Percentiles rank a stretch among this genome's conserved stretches.
These are phyloP conservation scores for Leptosomus discolor DNA, from an alignment of 2,113 vertebrate genomes.

Conservation along the genomic window DNA sequence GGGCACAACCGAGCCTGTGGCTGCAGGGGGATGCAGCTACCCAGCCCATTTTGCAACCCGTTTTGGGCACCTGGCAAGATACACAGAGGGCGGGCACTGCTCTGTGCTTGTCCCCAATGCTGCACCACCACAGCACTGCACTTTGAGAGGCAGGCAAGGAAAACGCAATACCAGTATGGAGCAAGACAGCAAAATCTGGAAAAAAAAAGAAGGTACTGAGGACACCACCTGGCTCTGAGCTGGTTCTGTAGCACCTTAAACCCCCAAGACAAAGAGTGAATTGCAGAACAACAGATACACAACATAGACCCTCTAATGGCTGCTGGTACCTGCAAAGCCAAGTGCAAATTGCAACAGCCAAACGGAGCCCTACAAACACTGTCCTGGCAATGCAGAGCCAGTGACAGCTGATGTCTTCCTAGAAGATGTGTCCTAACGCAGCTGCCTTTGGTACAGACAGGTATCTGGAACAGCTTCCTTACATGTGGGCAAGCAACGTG, in stretches of 20 bases:
- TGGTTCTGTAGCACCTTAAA: not conserved
- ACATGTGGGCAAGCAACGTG: not conserved
- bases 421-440: not conserved
- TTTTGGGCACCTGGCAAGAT: not conserved
- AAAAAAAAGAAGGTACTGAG: not conserved
- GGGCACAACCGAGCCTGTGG: rapidly evolving
- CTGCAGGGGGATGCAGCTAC: not conserved
- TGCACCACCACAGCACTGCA: not conserved
- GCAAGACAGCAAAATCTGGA: not conserved
- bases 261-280: not conserved
- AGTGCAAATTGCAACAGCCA: not conserved
- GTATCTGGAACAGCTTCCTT: not conserved
- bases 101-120: not conserved
- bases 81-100: rapidly evolving
- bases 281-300: not conserved
- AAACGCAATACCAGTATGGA: not conserved
- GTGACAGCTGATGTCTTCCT: not conserved
- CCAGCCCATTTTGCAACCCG: not conserved
- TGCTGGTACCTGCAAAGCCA: not conserved
- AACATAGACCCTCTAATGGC: not conserved
- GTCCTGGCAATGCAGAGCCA: not conserved
- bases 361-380: not conserved
- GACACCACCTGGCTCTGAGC: not conserved
- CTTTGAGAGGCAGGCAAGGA: not conserved
- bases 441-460: not conserved